phyloP scores from a whole-genome alignment of 2,888 invertebrate species.

The Griposia aprilina region DNA sequence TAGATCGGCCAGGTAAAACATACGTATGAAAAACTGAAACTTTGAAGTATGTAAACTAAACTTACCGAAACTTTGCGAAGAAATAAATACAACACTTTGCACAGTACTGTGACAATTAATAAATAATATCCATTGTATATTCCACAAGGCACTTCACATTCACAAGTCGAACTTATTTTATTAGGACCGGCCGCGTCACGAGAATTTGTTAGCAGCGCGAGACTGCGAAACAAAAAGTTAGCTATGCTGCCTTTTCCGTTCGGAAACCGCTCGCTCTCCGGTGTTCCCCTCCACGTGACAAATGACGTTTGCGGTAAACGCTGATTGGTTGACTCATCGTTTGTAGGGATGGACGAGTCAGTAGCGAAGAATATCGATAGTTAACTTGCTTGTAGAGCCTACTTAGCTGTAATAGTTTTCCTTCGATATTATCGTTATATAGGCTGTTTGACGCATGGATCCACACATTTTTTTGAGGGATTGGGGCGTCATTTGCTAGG shows the following conservation, averaged over 20 bases:
- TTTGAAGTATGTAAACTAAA: constrained; percentile 55
- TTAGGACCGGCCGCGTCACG: constrained; percentile 74
- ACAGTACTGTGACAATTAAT: constrained; percentile 74
- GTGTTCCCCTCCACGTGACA: constrained; percentile 76
- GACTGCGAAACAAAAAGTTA: constrained; percentile 66
- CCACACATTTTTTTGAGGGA: too few species aligned
- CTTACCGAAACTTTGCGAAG: constrained; percentile 77
- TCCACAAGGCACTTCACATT: constrained; percentile 83
- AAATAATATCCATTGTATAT: constrained; percentile 85
- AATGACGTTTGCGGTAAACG: constrained; percentile 62
- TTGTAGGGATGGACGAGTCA: constrained; percentile 12
- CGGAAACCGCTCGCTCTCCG: constrained; percentile 63
- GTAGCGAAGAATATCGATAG: constrained; percentile 39
- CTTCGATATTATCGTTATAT: too few species aligned
- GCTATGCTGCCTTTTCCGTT: constrained; percentile 68
- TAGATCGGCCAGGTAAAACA: constrained; percentile 71
- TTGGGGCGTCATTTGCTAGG: too few species aligned
- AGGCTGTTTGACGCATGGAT: too few species aligned
- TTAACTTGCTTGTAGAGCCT: too few species aligned
- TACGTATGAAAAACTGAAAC: constrained; percentile 67
- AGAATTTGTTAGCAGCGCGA: constrained; percentile 75
- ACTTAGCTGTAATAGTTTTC: too few species aligned
- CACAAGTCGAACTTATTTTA: constrained; percentile 76
- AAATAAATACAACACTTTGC: constrained; percentile 72
- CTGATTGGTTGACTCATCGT: constrained; percentile 64